These are phyloP conservation scores for Abrostola tripartita DNA, from an alignment of 2,888 invertebrate species.

Conservation along the genomic window DNA sequence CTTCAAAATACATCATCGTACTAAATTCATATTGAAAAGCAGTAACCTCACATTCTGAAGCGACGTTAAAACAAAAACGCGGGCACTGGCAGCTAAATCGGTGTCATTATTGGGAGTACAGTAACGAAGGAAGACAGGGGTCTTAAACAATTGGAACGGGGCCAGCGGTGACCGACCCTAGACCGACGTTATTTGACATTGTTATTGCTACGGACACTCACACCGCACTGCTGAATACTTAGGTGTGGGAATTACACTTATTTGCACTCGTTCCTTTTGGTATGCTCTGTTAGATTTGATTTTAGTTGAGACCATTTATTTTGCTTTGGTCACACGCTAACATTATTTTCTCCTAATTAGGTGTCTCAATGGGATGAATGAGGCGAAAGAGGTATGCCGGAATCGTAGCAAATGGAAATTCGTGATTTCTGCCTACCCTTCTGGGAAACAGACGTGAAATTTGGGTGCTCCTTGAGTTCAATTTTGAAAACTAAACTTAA, in stretches of 20 bases:
- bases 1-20: too few species aligned
- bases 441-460: too few species aligned
- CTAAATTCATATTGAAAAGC: too few species aligned
- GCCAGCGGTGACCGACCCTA: constrained; percentile 53
- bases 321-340: neutral
- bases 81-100: constrained; percentile 14
- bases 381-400: too few species aligned
- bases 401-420: too few species aligned
- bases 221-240: constrained; percentile 30
- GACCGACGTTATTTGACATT: constrained; percentile 34
- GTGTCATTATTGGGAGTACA: constrained; percentile 32
- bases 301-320: neutral
- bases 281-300: neutral
- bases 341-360: too few species aligned
- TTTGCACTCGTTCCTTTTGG: constrained; percentile 9
- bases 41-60: too few species aligned
- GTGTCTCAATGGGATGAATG: too few species aligned
- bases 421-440: too few species aligned
- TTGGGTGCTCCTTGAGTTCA: too few species aligned
- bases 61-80: neutral
- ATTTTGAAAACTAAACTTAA: too few species aligned
- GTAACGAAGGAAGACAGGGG: constrained; percentile 45
- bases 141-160: constrained; percentile 54
- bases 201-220: constrained; percentile 39
- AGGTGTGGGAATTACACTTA: constrained; percentile 18